Conservation (phyloP, 2,113 vertebrate species). For the Eublepharis macularius region DNA sequence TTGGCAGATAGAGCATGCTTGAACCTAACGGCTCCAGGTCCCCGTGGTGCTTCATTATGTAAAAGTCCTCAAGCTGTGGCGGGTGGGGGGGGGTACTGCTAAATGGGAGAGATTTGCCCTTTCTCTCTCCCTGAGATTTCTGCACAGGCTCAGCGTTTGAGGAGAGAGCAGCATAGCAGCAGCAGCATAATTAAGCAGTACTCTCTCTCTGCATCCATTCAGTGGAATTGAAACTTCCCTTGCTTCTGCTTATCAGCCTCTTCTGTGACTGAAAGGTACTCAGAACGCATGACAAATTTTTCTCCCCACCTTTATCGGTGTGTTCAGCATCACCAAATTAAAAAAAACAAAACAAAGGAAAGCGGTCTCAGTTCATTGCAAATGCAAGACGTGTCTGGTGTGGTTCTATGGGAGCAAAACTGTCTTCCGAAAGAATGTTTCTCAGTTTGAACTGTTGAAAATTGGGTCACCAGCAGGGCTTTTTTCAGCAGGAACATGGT, state of each 20-base stretch:
- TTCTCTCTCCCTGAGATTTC: constrained; percentile 1
- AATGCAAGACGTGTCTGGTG: not conserved
- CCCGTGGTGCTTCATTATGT: not conserved
- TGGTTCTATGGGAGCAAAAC: too few relatives aligned
- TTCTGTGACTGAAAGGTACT: not conserved
- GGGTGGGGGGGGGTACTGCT: not conserved
- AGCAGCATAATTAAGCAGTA: constrained; percentile 19
- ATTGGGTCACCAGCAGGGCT: too few relatives aligned
- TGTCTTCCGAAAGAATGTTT: not conserved
- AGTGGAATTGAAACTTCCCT: not conserved
- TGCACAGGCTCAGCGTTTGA: not conserved
- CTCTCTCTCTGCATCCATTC: not conserved
- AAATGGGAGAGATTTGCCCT: not conserved
- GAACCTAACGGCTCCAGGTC: not conserved
- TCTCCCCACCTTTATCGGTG: too few relatives aligned
- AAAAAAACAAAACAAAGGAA: too few relatives aligned
- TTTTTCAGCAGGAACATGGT: too few relatives aligned
- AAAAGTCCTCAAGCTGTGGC: not conserved
- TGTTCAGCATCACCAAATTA: not conserved
- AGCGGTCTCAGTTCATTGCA: too few relatives aligned
- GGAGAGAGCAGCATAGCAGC: not conserved
- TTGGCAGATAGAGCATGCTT: not conserved
- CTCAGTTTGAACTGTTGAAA: not conserved
- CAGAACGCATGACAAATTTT: not conserved
- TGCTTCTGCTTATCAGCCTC: not conserved